Evolutionary conservation across 2,888 invertebrate genomes (phyloP), one percentile per base, ranked within the genome.

Genomic region (Pachycephus smyrnensis): DNA sequence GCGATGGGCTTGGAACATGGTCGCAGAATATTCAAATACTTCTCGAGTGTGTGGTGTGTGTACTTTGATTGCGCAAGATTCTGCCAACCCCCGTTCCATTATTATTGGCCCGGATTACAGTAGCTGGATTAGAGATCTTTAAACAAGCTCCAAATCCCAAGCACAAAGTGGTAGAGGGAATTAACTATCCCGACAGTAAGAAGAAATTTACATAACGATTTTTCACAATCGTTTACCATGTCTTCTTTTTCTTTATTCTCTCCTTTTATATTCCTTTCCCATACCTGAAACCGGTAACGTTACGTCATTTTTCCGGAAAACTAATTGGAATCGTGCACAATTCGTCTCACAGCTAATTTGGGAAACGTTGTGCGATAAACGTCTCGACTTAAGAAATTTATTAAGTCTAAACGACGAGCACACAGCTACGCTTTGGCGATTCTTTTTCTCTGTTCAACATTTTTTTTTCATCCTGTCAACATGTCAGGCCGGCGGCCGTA

Each of bases 391-490:
- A 76, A 73, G 75, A 76, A 36, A 76, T 73, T 76, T 40, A 76
- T 68, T 75, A 55, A n/a, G 40, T 68, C 23, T 73, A 73, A 77
- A 75, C 73, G 73, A 76, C 71, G 73, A 81, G 69, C 68, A 79
- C 68, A 79, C 75, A 76, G 73, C 77, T 79, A 75, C 79, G 77
- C 68, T 76, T 40, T 77, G 73, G 73, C 76, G n/a, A 23, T 31
- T 75, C 68, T 11, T 76, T 74, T 35, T 68, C 36, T 69, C 68
- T 40, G 74, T 36, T 76, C 32, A 23, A 68, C 40, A 75, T 75
- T 76, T 74, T 74, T 35, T 75, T 71, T 31, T 73, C 68, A 71
- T 77, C 74, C 68, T 68, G 32, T 76, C 71, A 68, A 76, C 68
- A 33, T 76, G 69, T 30, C 74, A 76, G 40, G 69, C 73, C 68